Conservation (phyloP, 2,888 invertebrate genomes). For the Malthinus seriepunctatus region DNA sequence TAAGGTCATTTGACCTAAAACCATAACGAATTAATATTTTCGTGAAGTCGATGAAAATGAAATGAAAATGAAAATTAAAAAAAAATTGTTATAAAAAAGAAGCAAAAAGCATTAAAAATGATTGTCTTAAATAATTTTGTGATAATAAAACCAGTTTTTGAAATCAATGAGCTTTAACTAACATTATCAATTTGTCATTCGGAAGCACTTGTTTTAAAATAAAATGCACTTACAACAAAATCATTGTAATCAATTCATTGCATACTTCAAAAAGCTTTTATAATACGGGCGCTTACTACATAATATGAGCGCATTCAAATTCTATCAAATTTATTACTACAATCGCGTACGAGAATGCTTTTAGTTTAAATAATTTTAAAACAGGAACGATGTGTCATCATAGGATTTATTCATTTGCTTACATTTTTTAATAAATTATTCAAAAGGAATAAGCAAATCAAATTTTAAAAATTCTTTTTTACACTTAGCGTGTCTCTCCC, state of each 20-base stretch:
- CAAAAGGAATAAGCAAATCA: too few relatives aligned
- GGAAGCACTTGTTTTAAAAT: slow-evolving; percentile 20
- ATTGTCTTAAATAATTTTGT: background rate
- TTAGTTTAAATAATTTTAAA: slow-evolving; percentile 20
- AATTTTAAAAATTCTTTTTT: too few relatives aligned
- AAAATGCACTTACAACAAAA: slow-evolving; percentile 22
- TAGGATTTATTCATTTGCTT: too few relatives aligned
- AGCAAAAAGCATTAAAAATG: too few relatives aligned
- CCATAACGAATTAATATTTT: too few relatives aligned
- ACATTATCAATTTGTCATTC: slow-evolving; percentile 40
- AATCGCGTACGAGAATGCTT: slow-evolving; percentile 26
- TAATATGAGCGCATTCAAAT: background rate
- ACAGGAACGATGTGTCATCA: too few relatives aligned
- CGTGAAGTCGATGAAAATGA: too few relatives aligned
- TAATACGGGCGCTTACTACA: background rate
- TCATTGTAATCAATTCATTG: slow-evolving; percentile 20
- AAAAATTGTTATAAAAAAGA: too few relatives aligned
- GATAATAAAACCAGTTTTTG: slow-evolving; percentile 37
- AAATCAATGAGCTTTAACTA: slow-evolving; percentile 33
- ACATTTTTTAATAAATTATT: too few relatives aligned
- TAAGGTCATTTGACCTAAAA: too few relatives aligned
- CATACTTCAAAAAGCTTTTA: slow-evolving; percentile 18
- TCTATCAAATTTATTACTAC: slow-evolving; percentile 15
- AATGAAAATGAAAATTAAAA: too few relatives aligned
- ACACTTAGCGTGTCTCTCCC: too few relatives aligned